These are phyloP conservation scores for Sebastes schlegelii DNA, from an alignment of 2,113 vertebrate genomes.

Conservation along the genomic window DNA sequence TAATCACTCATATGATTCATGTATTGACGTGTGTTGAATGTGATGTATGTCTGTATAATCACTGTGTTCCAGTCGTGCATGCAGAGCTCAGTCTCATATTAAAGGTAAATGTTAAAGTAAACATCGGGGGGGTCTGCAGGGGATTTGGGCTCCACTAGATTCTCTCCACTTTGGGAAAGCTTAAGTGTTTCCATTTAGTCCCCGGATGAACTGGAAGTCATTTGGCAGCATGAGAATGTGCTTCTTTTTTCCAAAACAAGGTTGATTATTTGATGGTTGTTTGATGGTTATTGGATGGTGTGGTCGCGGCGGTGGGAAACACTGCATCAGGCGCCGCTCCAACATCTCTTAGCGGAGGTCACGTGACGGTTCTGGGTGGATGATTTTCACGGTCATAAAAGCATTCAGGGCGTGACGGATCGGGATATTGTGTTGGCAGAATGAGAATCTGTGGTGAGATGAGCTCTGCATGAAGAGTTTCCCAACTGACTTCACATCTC, in stretches of 20 bases:
- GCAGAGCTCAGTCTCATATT: slow-evolving; percentile 3
- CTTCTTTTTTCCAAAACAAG: slow-evolving; percentile 42
- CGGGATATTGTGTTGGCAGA: slow-evolving; percentile 21
- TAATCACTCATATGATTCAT: background rate
- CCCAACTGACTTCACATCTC: too few species aligned
- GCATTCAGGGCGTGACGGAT: slow-evolving; percentile 3
- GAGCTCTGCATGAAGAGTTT: too few species aligned
- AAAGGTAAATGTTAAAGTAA: background rate
- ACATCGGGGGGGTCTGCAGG: background rate
- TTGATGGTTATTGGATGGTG: background rate
- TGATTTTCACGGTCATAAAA: slow-evolving; percentile 17
- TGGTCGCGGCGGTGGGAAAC: slow-evolving; percentile 38
- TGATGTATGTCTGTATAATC: slow-evolving; percentile 18
- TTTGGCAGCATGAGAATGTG: slow-evolving; percentile 25
- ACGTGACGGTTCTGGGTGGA: background rate
- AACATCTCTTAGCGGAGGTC: slow-evolving; percentile 14
- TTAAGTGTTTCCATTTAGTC: slow-evolving; percentile 21
- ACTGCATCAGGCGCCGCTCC: slow-evolving; percentile 1
- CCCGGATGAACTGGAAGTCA: slow-evolving; percentile 16
- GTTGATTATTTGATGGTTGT: slow-evolving; percentile 9
- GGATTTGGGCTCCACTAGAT: background rate
- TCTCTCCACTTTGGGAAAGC: background rate
- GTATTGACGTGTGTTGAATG: slow-evolving; percentile 28
- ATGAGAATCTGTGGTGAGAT: background rate
- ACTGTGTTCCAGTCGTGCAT: slow-evolving; percentile 32